These are phyloP conservation scores for Ricordea florida DNA, from an alignment of 92 coral and sea anemone genomes.

Conservation along the genomic window DNA sequence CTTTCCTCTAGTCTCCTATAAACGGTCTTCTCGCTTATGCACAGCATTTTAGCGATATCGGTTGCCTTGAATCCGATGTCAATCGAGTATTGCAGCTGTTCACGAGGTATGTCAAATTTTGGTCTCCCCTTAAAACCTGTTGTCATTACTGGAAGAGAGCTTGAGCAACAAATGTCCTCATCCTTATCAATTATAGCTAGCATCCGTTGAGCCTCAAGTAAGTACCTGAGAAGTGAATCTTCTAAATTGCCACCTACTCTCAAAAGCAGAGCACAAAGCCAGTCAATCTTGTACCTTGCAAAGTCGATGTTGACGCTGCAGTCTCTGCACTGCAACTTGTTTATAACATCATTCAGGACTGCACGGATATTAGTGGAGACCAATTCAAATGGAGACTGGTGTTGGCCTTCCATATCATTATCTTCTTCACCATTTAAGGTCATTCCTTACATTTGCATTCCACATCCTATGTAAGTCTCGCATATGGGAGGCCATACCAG, in stretches of 20 bases:
- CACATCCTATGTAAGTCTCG: too few relatives aligned
- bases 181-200: constrained; percentile 35
- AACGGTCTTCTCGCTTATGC: constrained; percentile 54
- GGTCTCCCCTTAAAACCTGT: constrained; percentile 62
- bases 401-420: constrained; percentile 41
- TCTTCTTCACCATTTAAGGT: background rate
- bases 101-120: constrained; percentile 39
- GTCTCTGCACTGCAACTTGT: constrained; percentile 34
- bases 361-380: constrained; percentile 17
- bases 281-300: constrained; percentile 68
- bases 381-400: constrained; percentile 23
- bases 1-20: constrained; percentile 62
- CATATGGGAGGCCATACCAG: too few relatives aligned
- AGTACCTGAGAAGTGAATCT: constrained; percentile 28
- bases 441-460: too few relatives aligned
- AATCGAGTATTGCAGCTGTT: constrained; percentile 41
- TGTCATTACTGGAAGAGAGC: constrained; percentile 23
- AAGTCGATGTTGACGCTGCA: constrained; percentile 46
- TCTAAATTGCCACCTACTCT: constrained; percentile 56
- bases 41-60: constrained; percentile 54
- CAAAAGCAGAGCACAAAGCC: constrained; percentile 64
- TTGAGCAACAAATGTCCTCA: background rate
- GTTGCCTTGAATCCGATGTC: constrained; percentile 56
- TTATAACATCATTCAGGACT: constrained; percentile 55
- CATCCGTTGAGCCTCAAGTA: constrained; percentile 39